A percentile compares a stretch with the other conserved stretches of the same genome.
phyloP scores from a whole-genome alignment of 2,797 vertebrate genomes.

The Acridotheres tristis region DNA sequence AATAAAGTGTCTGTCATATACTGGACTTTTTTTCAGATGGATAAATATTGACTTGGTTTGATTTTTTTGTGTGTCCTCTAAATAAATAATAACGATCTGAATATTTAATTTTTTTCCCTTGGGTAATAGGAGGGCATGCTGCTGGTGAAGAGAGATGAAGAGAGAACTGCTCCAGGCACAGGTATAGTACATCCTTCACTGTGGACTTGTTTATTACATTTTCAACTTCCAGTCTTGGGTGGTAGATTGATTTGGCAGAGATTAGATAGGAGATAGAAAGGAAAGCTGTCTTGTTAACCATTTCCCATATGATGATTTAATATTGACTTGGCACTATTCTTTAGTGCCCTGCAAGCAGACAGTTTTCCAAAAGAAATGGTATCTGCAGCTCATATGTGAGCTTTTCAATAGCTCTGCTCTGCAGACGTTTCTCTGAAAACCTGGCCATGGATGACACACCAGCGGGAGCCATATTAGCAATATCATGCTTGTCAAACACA shows the following conservation, averaged over 20 bases:
- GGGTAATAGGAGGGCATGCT: slow-evolving; percentile 5
- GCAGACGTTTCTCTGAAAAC: slow-evolving; percentile 24
- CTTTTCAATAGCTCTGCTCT: background rate
- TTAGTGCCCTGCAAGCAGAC: slow-evolving; percentile 9
- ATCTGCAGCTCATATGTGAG: slow-evolving; percentile 3
- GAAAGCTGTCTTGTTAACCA: slow-evolving; percentile 54
- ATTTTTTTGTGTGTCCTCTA: slow-evolving; percentile 16
- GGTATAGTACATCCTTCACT: slow-evolving; percentile 2
- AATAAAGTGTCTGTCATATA: slow-evolving; percentile 36
- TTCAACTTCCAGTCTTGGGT: slow-evolving; percentile 32
- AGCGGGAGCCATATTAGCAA: slow-evolving; percentile 25
- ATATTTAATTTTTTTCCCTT: slow-evolving; percentile 62
- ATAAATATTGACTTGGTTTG: slow-evolving; percentile 65
- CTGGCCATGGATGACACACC: slow-evolving; percentile 32
- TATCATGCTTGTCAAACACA: slow-evolving; percentile 44
- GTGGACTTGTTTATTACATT: slow-evolving; percentile 36
- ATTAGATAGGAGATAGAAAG: slow-evolving; percentile 35
- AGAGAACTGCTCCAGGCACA: background rate
- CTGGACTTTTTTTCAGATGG: slow-evolving; percentile 33
- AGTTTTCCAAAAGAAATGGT: slow-evolving; percentile 29
- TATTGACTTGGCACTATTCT: slow-evolving; percentile 38
- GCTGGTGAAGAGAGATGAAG: slow-evolving; percentile 24
- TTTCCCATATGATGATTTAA: slow-evolving; percentile 54
- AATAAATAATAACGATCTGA: slow-evolving; percentile 66
- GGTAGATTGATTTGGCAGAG: slow-evolving; percentile 58